A percentile compares a stretch with the other conserved stretches of the same genome.
Evolutionary conservation across 2,888 invertebrate genomes (phyloP).

Genomic region (Omphaloscelis lunosa): DNA sequence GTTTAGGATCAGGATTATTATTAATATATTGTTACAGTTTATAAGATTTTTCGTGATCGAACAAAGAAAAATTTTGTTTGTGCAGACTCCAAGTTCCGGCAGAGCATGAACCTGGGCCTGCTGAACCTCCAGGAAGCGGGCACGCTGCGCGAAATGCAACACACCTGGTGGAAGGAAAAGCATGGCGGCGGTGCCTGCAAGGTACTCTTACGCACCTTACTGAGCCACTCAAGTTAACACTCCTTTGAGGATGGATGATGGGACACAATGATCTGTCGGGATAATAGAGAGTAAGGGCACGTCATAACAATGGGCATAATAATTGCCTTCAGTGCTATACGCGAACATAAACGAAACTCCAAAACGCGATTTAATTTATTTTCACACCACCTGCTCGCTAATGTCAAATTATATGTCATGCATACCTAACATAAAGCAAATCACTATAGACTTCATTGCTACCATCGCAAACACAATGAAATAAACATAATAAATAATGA

Average conservation of each 20-base stretch:
- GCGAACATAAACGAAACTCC: background rate
- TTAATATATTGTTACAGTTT: no score
- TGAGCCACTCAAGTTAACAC: background rate
- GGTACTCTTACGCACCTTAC: slow-evolving; percentile 71
- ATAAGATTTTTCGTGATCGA: background rate
- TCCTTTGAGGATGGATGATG: background rate
- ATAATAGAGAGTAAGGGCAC: background rate
- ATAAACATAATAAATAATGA: no score
- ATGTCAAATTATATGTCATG: no score
- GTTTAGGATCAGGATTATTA: no score
- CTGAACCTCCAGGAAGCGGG: slow-evolving; percentile 96
- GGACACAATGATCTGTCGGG: background rate
- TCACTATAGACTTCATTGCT: no score
- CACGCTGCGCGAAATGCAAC: slow-evolving; percentile 94
- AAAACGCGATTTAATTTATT: background rate
- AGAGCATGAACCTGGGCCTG: slow-evolving; percentile 94
- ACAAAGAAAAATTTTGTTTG: slow-evolving; percentile 3
- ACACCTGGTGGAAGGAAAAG: slow-evolving; percentile 97
- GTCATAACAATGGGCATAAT: background rate
- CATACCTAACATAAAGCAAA: no score
- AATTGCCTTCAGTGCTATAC: background rate
- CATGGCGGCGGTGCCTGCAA: slow-evolving; percentile 94
- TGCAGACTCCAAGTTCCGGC: slow-evolving; percentile 93
- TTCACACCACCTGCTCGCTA: no score
- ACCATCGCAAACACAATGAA: no score